Percentiles rank a stretch among this genome's conserved stretches.
Evolutionary conservation across 2,888 invertebrate species (phyloP).

Genomic region (Hipparchia semele): DNA sequence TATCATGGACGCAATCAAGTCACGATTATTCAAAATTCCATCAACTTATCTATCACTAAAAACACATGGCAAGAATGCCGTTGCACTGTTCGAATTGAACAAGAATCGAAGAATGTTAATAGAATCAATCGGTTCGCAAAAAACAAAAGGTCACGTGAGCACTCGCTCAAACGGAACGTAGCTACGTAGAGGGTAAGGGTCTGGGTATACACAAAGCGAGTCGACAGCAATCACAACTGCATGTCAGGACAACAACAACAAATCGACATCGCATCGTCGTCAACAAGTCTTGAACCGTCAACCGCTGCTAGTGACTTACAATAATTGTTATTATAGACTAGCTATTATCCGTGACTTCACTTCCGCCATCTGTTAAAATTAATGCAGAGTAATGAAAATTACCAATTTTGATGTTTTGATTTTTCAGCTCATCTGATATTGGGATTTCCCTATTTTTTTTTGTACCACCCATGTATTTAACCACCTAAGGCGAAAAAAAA

Average conservation of each 20-base stretch:
- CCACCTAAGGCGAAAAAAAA: no score
- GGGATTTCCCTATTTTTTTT: no score
- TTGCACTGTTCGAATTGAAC: conserved; percentile 28
- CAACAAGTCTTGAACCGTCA: no score
- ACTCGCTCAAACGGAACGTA: conserved; percentile 54
- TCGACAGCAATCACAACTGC: neutral
- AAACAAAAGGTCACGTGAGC: conserved; percentile 67
- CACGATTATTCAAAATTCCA: conserved; percentile 15
- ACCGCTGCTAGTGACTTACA: neutral
- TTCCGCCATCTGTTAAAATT: no score
- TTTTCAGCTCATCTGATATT: no score
- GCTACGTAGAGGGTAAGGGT: neutral
- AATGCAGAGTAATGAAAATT: no score
- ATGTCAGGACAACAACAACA: neutral
- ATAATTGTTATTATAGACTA: no score
- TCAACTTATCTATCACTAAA: conserved; percentile 16
- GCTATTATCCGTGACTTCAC: no score
- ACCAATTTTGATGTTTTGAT: no score
- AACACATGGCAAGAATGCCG: conserved; percentile 25
- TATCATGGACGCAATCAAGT: neutral
- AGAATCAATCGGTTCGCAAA: conserved; percentile 57
- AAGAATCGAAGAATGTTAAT: conserved; percentile 48
- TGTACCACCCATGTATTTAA: no score
- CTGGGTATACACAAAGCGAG: neutral
- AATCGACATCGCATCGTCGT: no score